Percentiles rank a stretch among this genome's conserved stretches.
Conservation (phyloP, 2,797 vertebrate species). For the Pristis pectinata region DNA sequence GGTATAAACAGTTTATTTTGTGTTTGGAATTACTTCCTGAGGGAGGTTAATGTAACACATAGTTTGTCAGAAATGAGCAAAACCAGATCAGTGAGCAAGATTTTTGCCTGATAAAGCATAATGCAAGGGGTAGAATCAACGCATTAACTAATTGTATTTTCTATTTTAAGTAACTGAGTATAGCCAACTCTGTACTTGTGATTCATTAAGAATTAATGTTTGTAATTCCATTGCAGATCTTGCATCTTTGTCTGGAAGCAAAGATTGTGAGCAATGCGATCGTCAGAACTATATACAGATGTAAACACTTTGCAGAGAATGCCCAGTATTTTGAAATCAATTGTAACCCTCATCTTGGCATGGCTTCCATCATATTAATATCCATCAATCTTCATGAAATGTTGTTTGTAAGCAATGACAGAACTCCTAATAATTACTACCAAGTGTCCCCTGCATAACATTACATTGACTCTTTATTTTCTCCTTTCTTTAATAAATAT, state of each 20-base stretch:
- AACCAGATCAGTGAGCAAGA: constrained; percentile 91
- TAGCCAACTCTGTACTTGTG: neutral
- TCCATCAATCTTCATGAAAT: constrained; percentile 32
- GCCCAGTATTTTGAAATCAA: constrained; percentile 24
- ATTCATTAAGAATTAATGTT: constrained; percentile 61
- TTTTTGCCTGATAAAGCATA: constrained; percentile 84
- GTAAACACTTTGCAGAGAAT: constrained; percentile 56
- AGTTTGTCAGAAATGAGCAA: constrained; percentile 89
- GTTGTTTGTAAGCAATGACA: constrained; percentile 32
- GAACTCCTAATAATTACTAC: constrained; percentile 24
- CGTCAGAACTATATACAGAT: constrained; percentile 61
- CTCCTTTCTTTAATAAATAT: constrained; percentile 6
- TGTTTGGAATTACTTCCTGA: constrained; percentile 95
- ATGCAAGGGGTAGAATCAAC: constrained; percentile 8
- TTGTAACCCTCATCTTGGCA: constrained; percentile 35
- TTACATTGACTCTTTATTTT: constrained; percentile 7
- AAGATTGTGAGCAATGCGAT: constrained; percentile 62
- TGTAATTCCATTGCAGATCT: constrained; percentile 46
- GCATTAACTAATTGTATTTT: neutral
- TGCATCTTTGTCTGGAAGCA: constrained; percentile 57
- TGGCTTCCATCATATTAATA: constrained; percentile 35
- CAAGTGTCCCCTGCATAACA: constrained; percentile 2
- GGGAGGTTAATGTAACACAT: constrained; percentile 86
- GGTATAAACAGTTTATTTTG: constrained; percentile 97
- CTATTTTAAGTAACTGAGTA: neutral